A percentile compares a stretch with the other conserved stretches of the same genome.
phyloP scores from a whole-genome alignment of 2,113 vertebrate genomes.

The Ramphastos sulfuratus region DNA sequence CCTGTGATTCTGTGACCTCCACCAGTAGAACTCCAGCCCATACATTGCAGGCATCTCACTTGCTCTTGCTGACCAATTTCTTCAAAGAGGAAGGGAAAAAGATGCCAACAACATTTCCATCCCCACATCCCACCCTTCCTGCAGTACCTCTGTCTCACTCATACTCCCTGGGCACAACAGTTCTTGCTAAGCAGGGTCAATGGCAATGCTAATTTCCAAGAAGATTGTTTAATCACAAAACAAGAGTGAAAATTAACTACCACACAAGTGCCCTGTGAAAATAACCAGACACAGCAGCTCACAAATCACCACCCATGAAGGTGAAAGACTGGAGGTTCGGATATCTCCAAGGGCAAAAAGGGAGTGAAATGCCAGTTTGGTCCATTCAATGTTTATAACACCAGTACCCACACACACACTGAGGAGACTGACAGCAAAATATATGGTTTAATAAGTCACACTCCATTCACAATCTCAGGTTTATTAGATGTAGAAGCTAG shows the following conservation, averaged over 20 bases:
- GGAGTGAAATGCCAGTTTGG: not conserved
- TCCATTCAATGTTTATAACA: not conserved
- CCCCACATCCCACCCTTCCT: not conserved
- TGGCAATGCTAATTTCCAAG: not conserved
- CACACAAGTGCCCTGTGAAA: not conserved
- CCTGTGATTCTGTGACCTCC: not conserved
- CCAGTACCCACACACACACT: not conserved
- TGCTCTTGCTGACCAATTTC: not conserved
- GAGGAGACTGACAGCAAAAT: conserved; percentile 10
- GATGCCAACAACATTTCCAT: not conserved
- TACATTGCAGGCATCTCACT: not conserved
- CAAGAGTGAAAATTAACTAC: conserved; percentile 32
- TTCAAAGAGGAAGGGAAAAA: not conserved
- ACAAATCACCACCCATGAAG: not conserved
- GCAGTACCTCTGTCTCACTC: not conserved
- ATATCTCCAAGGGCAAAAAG: not conserved
- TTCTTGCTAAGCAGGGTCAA: not conserved
- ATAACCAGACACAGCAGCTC: not conserved
- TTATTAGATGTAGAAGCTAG: conserved; percentile 45
- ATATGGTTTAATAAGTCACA: conserved; percentile 43
- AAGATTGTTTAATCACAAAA: not conserved
- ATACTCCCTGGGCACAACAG: not conserved
- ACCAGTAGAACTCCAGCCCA: not conserved
- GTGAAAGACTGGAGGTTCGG: not conserved
- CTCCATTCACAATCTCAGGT: conserved; percentile 54